phyloP scores from a whole-genome alignment of 1,140 invertebrate genomes.

The Yoshiicerus persimilis region DNA sequence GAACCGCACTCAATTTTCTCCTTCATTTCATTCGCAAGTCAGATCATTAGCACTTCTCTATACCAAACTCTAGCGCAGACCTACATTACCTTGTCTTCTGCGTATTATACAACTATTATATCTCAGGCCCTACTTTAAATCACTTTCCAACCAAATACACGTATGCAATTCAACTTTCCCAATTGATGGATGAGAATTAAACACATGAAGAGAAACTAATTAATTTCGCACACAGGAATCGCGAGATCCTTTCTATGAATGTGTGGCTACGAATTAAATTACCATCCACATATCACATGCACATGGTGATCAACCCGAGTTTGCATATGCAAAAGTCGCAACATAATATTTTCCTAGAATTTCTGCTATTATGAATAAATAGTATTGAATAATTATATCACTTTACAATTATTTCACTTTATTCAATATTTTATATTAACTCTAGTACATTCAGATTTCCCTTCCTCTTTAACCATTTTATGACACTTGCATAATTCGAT shows the following conservation, averaged over 20 bases:
- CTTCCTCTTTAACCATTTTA: too few species aligned
- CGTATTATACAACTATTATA: too few species aligned
- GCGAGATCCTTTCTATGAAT: neutral
- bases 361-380: too few species aligned
- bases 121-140: neutral
- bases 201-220: conserved; percentile 10
- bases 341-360: too few species aligned
- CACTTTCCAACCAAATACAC: neutral
- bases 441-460: too few species aligned
- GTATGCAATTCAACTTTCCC: neutral
- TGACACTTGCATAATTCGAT: conserved; percentile 20
- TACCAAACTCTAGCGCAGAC: too few species aligned
- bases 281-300: neutral
- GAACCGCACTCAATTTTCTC: conserved; percentile 15
- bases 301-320: too few species aligned
- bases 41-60: neutral
- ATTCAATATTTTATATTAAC: too few species aligned
- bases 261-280: neutral
- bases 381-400: too few species aligned
- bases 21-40: conserved; percentile 12
- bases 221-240: neutral
- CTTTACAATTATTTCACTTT: too few species aligned
- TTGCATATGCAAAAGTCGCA: too few species aligned
- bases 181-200: conserved; percentile 1
- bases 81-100: too few species aligned